These are phyloP conservation scores for Drosophila flavopinicola DNA, from an alignment of 2,888 invertebrate species.

Conservation along the genomic window DNA sequence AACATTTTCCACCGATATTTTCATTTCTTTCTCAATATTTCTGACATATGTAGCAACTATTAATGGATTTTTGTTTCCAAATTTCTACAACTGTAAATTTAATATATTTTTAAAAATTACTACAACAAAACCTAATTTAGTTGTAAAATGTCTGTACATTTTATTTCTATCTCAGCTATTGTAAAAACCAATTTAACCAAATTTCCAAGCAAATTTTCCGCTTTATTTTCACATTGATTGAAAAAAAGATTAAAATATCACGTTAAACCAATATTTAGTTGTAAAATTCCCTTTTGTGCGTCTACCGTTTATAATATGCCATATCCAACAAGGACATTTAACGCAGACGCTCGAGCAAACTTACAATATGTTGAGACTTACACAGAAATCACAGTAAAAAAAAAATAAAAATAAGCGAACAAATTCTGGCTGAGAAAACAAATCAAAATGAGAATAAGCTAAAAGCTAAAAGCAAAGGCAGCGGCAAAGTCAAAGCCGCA, in stretches of 20 bases:
- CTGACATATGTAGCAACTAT: too few species aligned
- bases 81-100: too few species aligned
- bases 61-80: too few species aligned
- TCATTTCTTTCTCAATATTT: too few species aligned
- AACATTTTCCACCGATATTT: too few species aligned
- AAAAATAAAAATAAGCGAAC: constrained; percentile 21
- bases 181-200: too few species aligned
- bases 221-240: not conserved
- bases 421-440: constrained; percentile 50
- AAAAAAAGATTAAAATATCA: not conserved
- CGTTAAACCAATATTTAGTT: not conserved
- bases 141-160: too few species aligned
- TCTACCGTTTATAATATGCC: constrained; percentile 11
- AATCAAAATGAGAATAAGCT: constrained; percentile 65
- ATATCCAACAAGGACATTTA: constrained; percentile 34
- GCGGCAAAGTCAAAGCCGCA: constrained; percentile 33
- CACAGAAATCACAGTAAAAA: constrained; percentile 25
- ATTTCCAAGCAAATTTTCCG: too few species aligned
- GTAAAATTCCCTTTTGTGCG: not conserved
- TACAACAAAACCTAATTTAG: too few species aligned
- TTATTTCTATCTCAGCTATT: too few species aligned
- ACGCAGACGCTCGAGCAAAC: constrained; percentile 46
- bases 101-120: too few species aligned
- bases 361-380: constrained; percentile 31
- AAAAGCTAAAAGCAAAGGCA: constrained; percentile 19